These are phyloP conservation scores for Myotis brandtii DNA, from an alignment of 2,113 vertebrate species.

Conservation along the genomic window DNA sequence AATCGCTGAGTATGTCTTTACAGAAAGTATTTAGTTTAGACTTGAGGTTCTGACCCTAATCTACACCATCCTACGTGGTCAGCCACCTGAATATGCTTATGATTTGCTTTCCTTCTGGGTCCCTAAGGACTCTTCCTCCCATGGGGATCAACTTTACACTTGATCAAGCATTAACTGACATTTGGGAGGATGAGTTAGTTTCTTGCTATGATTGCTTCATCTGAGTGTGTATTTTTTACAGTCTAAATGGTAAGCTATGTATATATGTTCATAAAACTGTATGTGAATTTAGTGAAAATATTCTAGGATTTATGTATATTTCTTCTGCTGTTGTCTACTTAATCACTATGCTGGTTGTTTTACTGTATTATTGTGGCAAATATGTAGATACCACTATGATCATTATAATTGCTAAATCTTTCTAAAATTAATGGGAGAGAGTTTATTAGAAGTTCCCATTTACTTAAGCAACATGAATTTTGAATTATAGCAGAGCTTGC, in stretches of 20 bases:
- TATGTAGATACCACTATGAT: background rate
- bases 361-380: background rate
- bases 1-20: conserved; percentile 37
- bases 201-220: conserved; percentile 45
- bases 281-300: background rate
- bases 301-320: background rate
- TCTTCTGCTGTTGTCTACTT: background rate
- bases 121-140: background rate
- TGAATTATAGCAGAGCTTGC: conserved; percentile 68
- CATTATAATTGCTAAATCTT: conserved; percentile 53
- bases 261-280: background rate
- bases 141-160: background rate
- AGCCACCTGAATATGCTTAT: conserved; percentile 2
- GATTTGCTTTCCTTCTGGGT: conserved; percentile 43
- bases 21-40: conserved; percentile 57
- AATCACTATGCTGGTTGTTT: background rate
- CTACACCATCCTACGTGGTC: background rate
- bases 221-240: background rate
- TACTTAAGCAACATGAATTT: conserved; percentile 78
- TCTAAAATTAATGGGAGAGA: conserved; percentile 65
- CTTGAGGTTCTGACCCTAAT: conserved; percentile 37
- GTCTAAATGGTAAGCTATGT: background rate
- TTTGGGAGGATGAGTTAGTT: conserved; percentile 51
- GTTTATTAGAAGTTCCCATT: conserved; percentile 49
- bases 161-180: conserved; percentile 41